These are phyloP conservation scores for Itoplectis maculator DNA, from an alignment of 2,888 invertebrate species.

Conservation along the genomic window DNA sequence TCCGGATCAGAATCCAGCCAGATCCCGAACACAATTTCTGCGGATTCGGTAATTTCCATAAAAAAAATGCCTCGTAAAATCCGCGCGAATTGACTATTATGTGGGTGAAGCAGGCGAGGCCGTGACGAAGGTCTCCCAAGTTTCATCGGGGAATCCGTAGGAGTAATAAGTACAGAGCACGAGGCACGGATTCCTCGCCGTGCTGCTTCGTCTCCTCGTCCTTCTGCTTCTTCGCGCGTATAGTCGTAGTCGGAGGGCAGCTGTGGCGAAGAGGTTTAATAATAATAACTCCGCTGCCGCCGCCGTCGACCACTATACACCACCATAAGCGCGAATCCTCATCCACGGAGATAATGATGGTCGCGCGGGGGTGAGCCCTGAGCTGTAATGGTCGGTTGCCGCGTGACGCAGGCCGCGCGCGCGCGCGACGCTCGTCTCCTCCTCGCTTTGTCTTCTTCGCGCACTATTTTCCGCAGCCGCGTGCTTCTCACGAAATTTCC, in stretches of 20 bases:
- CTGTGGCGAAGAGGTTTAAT: slow-evolving; percentile 70
- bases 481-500: slow-evolving; percentile 1
- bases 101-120: slow-evolving; percentile 6
- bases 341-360: slow-evolving; percentile 76
- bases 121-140: slow-evolving; percentile 26
- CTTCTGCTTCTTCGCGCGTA: slow-evolving; percentile 51
- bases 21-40: no score
- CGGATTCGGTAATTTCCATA: slow-evolving; percentile 13
- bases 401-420: slow-evolving; percentile 55
- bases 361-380: slow-evolving; percentile 75
- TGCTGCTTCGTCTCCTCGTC: slow-evolving; percentile 42
- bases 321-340: slow-evolving; percentile 69
- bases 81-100: slow-evolving; percentile 20
- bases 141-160: slow-evolving; percentile 29
- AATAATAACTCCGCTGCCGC: slow-evolving; percentile 68
- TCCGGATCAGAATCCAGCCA: not conserved
- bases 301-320: slow-evolving; percentile 53
- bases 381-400: slow-evolving; percentile 60
- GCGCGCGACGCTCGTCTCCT: slow-evolving; percentile 14
- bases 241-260: slow-evolving; percentile 61
- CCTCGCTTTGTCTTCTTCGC: slow-evolving; percentile 25
- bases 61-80: slow-evolving; percentile 2
- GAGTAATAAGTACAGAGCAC: slow-evolving; percentile 48
- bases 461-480: slow-evolving; percentile 8
- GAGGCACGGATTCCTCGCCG: slow-evolving; percentile 32